Base-by-base conservation (phyloP, 35 echinoderm and acorn worm genomes). In the Anneissia japonica region DNA sequence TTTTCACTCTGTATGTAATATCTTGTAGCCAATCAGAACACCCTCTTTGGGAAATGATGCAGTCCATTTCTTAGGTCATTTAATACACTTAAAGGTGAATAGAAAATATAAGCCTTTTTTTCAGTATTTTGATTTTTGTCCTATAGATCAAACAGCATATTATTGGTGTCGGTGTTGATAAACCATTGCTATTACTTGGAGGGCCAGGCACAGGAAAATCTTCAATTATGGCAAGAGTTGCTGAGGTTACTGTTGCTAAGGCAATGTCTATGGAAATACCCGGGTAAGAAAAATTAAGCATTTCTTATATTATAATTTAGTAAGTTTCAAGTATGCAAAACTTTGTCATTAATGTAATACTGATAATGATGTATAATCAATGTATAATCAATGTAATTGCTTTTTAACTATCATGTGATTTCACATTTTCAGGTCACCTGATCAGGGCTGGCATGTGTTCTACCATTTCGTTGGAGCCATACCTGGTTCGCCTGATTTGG, bases 381-480 rank as follows among this genome's bases (percentile, higher is more conserved):
- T n/a, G n/a, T n/a, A n/a, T n/a, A n/a, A n/a, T n/a, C n/a, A n/a
- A n/a, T n/a, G n/a, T n/a, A n/a, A n/a, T n/a, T n/a, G n/a, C n/a
- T n/a, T n/a, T n/a, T n/a, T n/a, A n/a, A n/a, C n/a, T n/a, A n/a
- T n/a, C n/a, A n/a, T n/a, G n/a, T n/a, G n/a, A 35, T n/a, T 37
- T 31, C 9, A 0, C 55, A 36, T 43, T 38, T 34, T 35, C 91
- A 93, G 92, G 14, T 76, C 77, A 75, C 79, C 81, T 13, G 87
- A 89, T 5, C 31, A 84, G 35, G 92, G 92, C 9, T 93, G 92
- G 92, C 87, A 89, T 75, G 87, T 93, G 4, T 93, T 93, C 87
- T 93, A 93, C 38, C 89, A 91, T 72, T 94, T 94, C 88, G 92
- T 94, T 41, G 92, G 92, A 32, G 92, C 92, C 17, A 84, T 91